Evolutionary conservation across 2,888 invertebrate genomes (phyloP).

Genomic region (Agrotis segetum): DNA sequence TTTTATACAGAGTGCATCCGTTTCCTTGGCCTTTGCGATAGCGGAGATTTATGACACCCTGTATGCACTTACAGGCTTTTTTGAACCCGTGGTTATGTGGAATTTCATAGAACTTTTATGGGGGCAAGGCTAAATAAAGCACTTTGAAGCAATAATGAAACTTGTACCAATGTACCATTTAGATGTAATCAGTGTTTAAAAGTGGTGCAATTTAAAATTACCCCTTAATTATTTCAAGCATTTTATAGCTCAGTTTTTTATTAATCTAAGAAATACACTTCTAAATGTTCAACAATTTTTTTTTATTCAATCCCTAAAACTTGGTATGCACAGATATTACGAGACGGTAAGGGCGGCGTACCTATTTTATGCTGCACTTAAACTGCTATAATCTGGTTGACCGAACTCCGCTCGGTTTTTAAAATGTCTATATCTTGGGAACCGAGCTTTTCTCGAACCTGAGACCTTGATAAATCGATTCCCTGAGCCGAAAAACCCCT

Average conservation of each 20-base stretch:
- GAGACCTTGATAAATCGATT: too few relatives aligned
- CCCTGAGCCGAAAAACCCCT: too few relatives aligned
- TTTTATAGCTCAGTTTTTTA: too few relatives aligned
- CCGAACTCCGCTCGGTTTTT: too few relatives aligned
- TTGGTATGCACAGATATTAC: neutral
- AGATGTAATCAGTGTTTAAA: neutral
- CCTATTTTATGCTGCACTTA: neutral
- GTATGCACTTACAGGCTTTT: slow-evolving; percentile 4
- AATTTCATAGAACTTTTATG: neutral
- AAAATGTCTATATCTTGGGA: too few relatives aligned
- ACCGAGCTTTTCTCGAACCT: too few relatives aligned
- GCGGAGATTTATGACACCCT: slow-evolving; percentile 28
- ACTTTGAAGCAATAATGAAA: neutral
- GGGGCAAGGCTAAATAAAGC: neutral
- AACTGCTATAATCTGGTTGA: too few relatives aligned
- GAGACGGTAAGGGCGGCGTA: neutral
- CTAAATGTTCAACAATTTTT: too few relatives aligned
- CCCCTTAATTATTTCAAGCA: too few relatives aligned
- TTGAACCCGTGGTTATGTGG: neutral
- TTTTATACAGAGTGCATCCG: neutral
- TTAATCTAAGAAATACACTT: too few relatives aligned
- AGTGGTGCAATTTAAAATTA: neutral
- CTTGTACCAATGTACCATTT: neutral
- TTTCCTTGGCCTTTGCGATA: slow-evolving; percentile 13
- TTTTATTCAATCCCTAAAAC: too few relatives aligned